Evolutionary conservation across 2,113 vertebrate species (phyloP).

Genomic region (Caranx ignobilis): DNA sequence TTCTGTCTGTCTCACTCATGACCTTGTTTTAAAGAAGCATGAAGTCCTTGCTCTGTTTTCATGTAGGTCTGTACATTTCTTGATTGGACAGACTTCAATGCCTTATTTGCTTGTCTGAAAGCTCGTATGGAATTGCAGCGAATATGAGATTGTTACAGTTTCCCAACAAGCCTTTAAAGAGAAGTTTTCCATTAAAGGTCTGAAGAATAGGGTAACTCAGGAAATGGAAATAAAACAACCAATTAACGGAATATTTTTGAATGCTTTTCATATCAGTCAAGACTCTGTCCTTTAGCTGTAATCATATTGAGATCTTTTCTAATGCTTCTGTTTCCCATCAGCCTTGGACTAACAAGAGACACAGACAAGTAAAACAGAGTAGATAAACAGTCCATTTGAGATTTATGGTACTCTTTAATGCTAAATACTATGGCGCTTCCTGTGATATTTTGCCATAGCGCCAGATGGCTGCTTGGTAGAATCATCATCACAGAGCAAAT

Average conservation of each 20-base stretch:
- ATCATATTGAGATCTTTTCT: not conserved
- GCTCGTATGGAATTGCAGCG: not conserved
- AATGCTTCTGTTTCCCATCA: constrained; percentile 28
- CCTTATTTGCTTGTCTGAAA: constrained; percentile 37
- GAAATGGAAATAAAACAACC: constrained; percentile 24
- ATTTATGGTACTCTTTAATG: not conserved
- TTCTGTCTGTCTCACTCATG: constrained; percentile 14
- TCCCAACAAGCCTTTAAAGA: constrained; percentile 38
- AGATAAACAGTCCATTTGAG: not conserved
- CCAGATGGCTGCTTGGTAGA: constrained; percentile 25
- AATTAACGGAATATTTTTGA: constrained; percentile 34
- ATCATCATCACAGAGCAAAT: constrained; percentile 22
- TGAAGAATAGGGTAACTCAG: constrained; percentile 33
- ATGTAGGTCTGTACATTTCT: constrained; percentile 8
- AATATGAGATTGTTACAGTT: constrained; percentile 34
- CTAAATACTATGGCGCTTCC: not conserved
- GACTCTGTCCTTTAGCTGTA: constrained; percentile 5
- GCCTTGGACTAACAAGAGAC: not conserved
- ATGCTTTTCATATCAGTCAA: constrained; percentile 14
- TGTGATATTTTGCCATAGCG: constrained; percentile 2
- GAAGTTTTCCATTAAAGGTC: constrained; percentile 32
- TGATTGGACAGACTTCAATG: constrained; percentile 17
- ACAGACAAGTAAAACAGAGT: not conserved
- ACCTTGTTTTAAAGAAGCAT: constrained; percentile 14
- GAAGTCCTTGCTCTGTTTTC: constrained; percentile 3